Evolutionary conservation across 1,140 invertebrate species (phyloP).

Genomic region (Apis laboriosa): DNA sequence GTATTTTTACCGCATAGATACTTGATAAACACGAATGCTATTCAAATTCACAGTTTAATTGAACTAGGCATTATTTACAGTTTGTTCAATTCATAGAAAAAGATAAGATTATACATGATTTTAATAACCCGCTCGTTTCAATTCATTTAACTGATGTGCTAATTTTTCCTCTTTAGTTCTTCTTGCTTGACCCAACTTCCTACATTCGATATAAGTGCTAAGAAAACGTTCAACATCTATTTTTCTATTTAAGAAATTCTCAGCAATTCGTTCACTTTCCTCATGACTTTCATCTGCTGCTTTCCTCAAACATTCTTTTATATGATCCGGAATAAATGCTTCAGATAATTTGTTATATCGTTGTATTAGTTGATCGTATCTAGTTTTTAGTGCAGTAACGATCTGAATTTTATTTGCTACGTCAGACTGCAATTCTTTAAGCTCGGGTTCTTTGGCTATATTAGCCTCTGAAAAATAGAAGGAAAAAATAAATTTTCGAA

Average conservation of each 20-base stretch:
- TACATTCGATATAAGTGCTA: conserved; percentile 85
- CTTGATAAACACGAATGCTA: conserved; percentile 62
- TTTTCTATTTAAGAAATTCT: conserved; percentile 87
- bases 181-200: conserved; percentile 86
- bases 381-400: conserved; percentile 85
- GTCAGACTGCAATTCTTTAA: conserved; percentile 84
- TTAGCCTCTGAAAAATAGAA: conserved; percentile 83
- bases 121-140: conserved; percentile 85
- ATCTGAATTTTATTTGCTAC: conserved; percentile 85
- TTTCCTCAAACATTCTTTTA: conserved; percentile 84
- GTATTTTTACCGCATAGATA: conserved; percentile 50
- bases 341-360: conserved; percentile 87
- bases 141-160: conserved; percentile 86
- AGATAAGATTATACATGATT: conserved; percentile 53
- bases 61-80: conserved; percentile 75
- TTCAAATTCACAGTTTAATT: conserved; percentile 68
- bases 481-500: background rate
- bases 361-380: conserved; percentile 85
- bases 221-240: conserved; percentile 89
- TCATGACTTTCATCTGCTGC: conserved; percentile 87
- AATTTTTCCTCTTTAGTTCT: conserved; percentile 90
- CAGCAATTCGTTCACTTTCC: conserved; percentile 88
- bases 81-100: conserved; percentile 68
- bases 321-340: conserved; percentile 87
- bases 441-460: conserved; percentile 84